Evolutionary conservation across 2,797 vertebrate genomes (phyloP), one percentile per base, ranked within the genome.

Genomic region (Clarias laeviceps): DNA sequence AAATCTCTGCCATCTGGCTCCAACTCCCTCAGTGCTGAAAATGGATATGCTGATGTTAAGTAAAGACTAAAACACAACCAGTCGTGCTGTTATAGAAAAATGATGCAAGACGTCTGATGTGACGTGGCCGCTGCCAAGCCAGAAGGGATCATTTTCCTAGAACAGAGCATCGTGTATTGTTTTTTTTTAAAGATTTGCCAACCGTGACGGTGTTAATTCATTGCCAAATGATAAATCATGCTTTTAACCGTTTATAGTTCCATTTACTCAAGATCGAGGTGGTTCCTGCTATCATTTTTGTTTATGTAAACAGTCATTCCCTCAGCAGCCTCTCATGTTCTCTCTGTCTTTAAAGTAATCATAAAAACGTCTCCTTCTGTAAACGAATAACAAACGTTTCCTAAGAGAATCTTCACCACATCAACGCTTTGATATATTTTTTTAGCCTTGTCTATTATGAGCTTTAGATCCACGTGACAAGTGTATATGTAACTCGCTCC

Each of bases 1-100:
- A 54, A 54, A 54, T 86, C 70, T 82, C 17, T 45, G 56, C 65
- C 72, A 57, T 45, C 84, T 85, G 69, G 45, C 59, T 85, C 68
- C 68, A 27, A 22, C 17, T 37, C 40, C 37, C 4, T 57, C 61
- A 11, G 27, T 56, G 61, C 61, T 54, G n/a, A 32, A 24, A 65
- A 80, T 65, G 24, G 15, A 18, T 27, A 15, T 61, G 34, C 24
- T 80, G 37, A 64, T 50, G 11, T 80, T 27, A 65, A 65, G 14
- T 5, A 54, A 74, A 24, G 40, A 50, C 24, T n/a, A 64, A 64
- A n/a, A 80, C 34, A 9, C 77, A 62, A n/a, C 29, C 1, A 40
- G 56, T 34, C 20, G 1, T 62, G 59, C 3, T 34, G 8, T 62
- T 45, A 6, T 14, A 34, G 59, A 37, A 80, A 64, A 80, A 37